Percentiles rank a stretch among this genome's conserved stretches.
phyloP scores from a whole-genome alignment of 35 echinoderm and acorn worm species.

The Chiridota heheva region DNA sequence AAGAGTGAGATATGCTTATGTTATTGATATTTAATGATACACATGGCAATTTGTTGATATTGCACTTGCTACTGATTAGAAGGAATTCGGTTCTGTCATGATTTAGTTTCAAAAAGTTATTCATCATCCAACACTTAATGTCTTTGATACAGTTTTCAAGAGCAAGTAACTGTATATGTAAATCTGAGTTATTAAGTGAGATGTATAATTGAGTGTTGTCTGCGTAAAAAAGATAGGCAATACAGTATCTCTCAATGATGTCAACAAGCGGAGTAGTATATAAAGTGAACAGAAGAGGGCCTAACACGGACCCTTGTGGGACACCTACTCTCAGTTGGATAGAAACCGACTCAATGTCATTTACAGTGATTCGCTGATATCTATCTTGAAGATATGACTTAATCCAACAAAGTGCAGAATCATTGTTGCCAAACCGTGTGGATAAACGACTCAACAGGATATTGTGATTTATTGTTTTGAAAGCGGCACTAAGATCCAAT shows the following conservation, averaged over 20 bases:
- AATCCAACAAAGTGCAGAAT: conserved; percentile 28
- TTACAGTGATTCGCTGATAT: conserved; percentile 30
- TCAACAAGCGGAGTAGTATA: conserved; percentile 61
- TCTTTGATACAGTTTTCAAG: no score
- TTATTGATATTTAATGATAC: no score
- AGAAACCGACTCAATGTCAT: conserved; percentile 28
- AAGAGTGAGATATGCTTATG: no score
- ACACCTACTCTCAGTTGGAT: conserved; percentile 22
- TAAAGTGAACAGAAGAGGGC: conserved; percentile 42
- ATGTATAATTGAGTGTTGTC: conserved; percentile 79
- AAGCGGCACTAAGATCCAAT: no score
- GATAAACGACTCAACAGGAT: conserved; percentile 41
- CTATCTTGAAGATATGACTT: conserved; percentile 56
- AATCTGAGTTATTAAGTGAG: conserved; percentile 38
- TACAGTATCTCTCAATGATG: conserved; percentile 32
- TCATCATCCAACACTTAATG: no score
- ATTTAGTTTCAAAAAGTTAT: no score
- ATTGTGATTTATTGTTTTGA: conserved; percentile 53
- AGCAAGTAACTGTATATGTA: no score
- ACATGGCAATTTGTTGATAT: no score
- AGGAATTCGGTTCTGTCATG: no score
- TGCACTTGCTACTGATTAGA: no score
- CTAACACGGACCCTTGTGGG: conserved; percentile 70
- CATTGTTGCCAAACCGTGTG: conserved; percentile 22
- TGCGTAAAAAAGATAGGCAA: conserved; percentile 53